Evolutionary conservation across 2,113 vertebrate genomes (phyloP), one percentile per base, ranked within the genome.

Genomic region (Heliornis fulica): DNA sequence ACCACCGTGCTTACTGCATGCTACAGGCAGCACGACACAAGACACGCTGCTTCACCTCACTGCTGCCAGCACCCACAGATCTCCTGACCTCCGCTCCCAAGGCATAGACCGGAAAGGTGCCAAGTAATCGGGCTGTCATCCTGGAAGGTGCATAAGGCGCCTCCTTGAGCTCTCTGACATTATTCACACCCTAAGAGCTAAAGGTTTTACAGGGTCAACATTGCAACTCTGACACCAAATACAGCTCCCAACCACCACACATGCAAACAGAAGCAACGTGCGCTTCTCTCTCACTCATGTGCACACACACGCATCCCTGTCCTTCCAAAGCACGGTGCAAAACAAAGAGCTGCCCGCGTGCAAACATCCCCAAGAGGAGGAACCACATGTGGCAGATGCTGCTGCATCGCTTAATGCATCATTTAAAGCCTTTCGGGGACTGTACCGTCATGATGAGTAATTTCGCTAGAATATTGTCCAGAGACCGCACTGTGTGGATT

Each of bases 381-480:
- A 94, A 90, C 57, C 69, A 32, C 86, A 83, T 53, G 88, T 87
- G 92, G 89, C 93, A 95, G 90, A 95, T 91, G 90, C 80, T 92
- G 31, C 83, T 87, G 66, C 76, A 92, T 78, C 45, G 53, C 86
- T 96, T 97, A 96, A 95, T 94, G 90, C 92, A 96, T 93, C 88
- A 92, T 84, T 96, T 90, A 93, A 89, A 93, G 90, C 83, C 88
- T 96, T 95, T 90, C 32, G 71, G 90, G 90, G 77, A 88, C 83
- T 43, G 59, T 36, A 83, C 2, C 0, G 1, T 54, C 0, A 1
- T 25, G 80, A 94, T 89, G 53, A 92, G 69, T 92, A 92, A 93
- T 92, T 93, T 92, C 51, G 61, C 69, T 69, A 68, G 53, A 93
- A 82, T 89, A 95, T 53, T 57, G 83, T 70, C 93, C 83, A 89